These are phyloP conservation scores for Herpailurus yagouaroundi DNA, from an alignment of 2,113 vertebrate genomes.

Conservation along the genomic window DNA sequence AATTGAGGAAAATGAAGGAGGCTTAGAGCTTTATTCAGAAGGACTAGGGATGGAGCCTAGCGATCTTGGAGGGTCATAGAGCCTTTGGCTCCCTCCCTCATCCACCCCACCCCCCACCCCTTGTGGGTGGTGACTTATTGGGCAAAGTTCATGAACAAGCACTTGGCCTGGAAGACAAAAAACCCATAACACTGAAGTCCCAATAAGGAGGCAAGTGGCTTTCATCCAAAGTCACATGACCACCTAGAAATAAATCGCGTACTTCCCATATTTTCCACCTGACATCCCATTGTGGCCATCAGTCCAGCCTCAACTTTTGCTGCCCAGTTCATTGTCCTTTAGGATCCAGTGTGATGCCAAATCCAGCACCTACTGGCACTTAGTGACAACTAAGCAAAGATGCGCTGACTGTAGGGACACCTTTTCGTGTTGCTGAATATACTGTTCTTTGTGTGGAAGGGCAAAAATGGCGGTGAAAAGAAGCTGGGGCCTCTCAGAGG, in stretches of 20 bases:
- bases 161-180: background rate
- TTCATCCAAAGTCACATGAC: background rate
- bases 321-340: background rate
- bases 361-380: background rate
- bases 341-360: background rate
- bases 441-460: background rate
- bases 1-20: background rate
- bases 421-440: rapidly evolving
- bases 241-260: background rate
- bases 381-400: background rate
- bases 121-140: background rate
- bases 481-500: background rate
- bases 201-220: background rate
- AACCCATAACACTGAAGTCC: background rate
- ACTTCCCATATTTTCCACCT: background rate
- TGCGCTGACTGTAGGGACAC: rapidly evolving
- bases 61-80: background rate
- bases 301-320: background rate
- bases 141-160: background rate
- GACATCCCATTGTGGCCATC: background rate
- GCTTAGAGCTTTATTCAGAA: background rate
- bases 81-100: no score
- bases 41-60: background rate
- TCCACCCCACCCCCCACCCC: no score
- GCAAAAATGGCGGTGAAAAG: background rate